phyloP scores from a whole-genome alignment of 1,140 invertebrate species.

The Hylyphantes graminicola region DNA sequence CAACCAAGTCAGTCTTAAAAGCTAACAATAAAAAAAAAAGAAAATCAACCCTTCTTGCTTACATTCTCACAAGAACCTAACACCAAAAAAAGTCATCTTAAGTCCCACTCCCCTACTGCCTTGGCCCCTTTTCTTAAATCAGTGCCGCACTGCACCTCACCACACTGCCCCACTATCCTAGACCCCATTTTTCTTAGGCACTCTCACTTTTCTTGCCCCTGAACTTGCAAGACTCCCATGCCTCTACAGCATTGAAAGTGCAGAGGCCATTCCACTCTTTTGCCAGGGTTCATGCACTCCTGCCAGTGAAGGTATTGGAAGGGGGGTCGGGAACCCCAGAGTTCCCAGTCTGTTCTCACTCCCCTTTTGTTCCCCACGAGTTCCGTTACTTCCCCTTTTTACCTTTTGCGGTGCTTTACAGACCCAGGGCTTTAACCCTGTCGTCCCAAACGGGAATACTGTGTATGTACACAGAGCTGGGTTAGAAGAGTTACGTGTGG shows the following conservation, averaged over 20 bases:
- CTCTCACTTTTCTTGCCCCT: conserved; percentile 33
- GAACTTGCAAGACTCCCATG: conserved; percentile 31
- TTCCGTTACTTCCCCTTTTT: conserved; percentile 51
- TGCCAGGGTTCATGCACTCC: conserved; percentile 4
- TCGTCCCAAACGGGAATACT: conserved; percentile 45
- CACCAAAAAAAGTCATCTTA: background rate
- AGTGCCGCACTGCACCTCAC: conserved; percentile 14
- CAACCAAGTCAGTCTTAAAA: too few species aligned
- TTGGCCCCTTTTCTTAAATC: conserved; percentile 33
- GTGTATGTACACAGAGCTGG: conserved; percentile 18
- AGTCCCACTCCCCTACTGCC: background rate
- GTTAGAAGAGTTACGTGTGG: conserved; percentile 27
- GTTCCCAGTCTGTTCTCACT: conserved; percentile 50
- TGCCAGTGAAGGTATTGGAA: conserved; percentile 7
- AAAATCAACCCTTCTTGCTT: background rate
- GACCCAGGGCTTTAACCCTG: conserved; percentile 43
- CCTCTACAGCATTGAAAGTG: conserved; percentile 16
- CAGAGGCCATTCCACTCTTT: conserved; percentile 23
- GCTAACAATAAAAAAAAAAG: background rate
- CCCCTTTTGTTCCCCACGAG: conserved; percentile 45
- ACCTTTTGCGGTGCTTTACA: conserved; percentile 21
- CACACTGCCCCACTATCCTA: conserved; percentile 23
- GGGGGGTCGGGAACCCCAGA: conserved; percentile 9
- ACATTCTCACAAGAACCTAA: background rate
- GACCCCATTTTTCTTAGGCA: conserved; percentile 32